These are phyloP conservation scores for Eurosta solidaginis DNA, from an alignment of 1,140 invertebrate species.

Conservation along the genomic window DNA sequence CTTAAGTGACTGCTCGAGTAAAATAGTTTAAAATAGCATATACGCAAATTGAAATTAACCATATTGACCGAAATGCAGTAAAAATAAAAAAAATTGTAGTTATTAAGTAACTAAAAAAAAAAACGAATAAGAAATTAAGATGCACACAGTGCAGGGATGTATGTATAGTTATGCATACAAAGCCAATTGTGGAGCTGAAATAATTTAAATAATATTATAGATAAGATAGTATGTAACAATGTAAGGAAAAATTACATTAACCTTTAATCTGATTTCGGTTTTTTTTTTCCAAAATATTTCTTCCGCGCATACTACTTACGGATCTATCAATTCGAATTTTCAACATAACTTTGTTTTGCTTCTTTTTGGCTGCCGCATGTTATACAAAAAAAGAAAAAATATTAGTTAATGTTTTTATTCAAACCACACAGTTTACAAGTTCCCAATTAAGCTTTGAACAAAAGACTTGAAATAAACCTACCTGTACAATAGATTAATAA, in stretches of 20 bases:
- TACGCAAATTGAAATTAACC: not conserved
- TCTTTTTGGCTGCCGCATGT: too few relatives aligned
- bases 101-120: slow-evolving; percentile 29
- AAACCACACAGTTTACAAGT: not conserved
- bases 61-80: not conserved
- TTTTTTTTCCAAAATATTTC: not conserved
- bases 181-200: too few relatives aligned
- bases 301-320: not conserved
- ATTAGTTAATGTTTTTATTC: not conserved
- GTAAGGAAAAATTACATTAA: slow-evolving; percentile 1
- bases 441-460: not conserved
- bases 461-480: slow-evolving; percentile 5
- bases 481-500: not conserved
- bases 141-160: not conserved
- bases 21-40: not conserved
- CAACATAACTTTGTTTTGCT: not conserved
- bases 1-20: slow-evolving; percentile 17
- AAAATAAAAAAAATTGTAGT: too few relatives aligned
- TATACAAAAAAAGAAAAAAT: too few relatives aligned
- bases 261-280: not conserved
- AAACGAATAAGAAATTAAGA: not conserved
- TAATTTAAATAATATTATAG: not conserved
- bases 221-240: not conserved
- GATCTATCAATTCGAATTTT: not conserved
- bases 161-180: too few relatives aligned